phyloP scores from a whole-genome alignment of 2,888 invertebrate species.

The Melipona beecheii region DNA sequence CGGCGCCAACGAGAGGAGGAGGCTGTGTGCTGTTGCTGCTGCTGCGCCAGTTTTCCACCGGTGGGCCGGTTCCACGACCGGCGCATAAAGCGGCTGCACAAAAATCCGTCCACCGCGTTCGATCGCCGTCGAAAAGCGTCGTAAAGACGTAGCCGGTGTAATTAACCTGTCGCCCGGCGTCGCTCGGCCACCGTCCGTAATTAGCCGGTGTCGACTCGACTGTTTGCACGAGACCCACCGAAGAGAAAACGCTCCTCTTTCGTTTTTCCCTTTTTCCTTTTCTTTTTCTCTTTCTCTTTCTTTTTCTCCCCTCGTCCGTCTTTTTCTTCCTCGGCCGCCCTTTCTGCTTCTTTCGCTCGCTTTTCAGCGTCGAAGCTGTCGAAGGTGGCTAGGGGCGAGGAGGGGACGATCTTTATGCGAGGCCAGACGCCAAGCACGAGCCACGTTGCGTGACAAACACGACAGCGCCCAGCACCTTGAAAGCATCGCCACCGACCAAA shows the following conservation, averaged over 20 bases:
- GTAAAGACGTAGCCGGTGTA: slow-evolving; percentile 56
- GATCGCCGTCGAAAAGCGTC: slow-evolving; percentile 44
- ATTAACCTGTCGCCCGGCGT: slow-evolving; percentile 53
- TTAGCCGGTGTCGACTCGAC: slow-evolving; percentile 59
- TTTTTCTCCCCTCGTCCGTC: background rate
- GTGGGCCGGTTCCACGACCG: background rate
- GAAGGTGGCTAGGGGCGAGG: background rate
- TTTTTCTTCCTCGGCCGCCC: too few species aligned
- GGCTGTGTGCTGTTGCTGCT: too few species aligned
- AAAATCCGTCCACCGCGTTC: slow-evolving; percentile 42
- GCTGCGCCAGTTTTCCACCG: too few species aligned
- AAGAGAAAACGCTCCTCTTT: slow-evolving; percentile 15
- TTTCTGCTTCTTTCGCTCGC: background rate
- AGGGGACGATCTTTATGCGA: slow-evolving; percentile 43
- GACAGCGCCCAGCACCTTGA: background rate
- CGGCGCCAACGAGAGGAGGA: background rate
- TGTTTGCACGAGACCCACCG: slow-evolving; percentile 49
- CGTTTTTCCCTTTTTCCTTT: background rate
- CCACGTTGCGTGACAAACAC: slow-evolving; percentile 38
- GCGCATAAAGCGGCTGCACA: slow-evolving; percentile 10
- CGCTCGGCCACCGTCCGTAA: slow-evolving; percentile 43
- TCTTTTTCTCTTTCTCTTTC: background rate
- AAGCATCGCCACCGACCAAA: slow-evolving; percentile 19
- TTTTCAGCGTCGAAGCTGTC: slow-evolving; percentile 20
- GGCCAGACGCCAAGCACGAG: slow-evolving; percentile 25